Percentiles rank a stretch among this genome's conserved stretches.
phyloP scores from a whole-genome alignment of 1,140 invertebrate species.

The Pentalonia nigronervosa region DNA sequence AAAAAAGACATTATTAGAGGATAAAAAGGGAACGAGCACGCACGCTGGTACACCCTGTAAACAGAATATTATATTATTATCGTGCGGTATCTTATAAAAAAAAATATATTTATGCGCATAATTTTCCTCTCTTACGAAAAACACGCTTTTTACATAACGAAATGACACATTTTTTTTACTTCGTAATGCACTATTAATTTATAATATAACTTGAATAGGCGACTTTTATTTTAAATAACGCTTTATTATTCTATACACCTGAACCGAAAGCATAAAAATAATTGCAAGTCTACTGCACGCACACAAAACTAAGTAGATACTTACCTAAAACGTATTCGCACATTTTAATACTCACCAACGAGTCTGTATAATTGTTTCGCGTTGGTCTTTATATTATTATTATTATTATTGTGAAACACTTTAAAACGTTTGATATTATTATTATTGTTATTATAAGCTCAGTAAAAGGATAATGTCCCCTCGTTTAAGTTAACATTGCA shows the following conservation, averaged over 20 bases:
- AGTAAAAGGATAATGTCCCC: constrained; percentile 4
- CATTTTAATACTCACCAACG: neutral
- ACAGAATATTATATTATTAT: neutral
- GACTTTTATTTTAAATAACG: neutral
- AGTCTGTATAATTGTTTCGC: neutral
- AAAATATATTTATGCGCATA: neutral
- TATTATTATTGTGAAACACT: neutral
- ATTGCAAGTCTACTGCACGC: neutral
- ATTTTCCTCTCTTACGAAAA: neutral
- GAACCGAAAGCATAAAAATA: neutral
- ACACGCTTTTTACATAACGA: neutral
- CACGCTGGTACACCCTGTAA: neutral
- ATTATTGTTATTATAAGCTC: neutral
- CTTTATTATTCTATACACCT: neutral
- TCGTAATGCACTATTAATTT: neutral
- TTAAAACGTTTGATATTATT: neutral
- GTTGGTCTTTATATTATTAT: neutral
- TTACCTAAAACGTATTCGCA: neutral
- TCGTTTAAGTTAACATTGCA: neutral
- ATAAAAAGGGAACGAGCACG: too few relatives aligned
- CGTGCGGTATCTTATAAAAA: neutral
- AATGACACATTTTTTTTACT: neutral
- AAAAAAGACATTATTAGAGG: neutral
- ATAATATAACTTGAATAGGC: neutral
- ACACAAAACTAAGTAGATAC: neutral